Conservation (phyloP, 2,888 invertebrate genomes). For the Ellobium chinense region DNA sequence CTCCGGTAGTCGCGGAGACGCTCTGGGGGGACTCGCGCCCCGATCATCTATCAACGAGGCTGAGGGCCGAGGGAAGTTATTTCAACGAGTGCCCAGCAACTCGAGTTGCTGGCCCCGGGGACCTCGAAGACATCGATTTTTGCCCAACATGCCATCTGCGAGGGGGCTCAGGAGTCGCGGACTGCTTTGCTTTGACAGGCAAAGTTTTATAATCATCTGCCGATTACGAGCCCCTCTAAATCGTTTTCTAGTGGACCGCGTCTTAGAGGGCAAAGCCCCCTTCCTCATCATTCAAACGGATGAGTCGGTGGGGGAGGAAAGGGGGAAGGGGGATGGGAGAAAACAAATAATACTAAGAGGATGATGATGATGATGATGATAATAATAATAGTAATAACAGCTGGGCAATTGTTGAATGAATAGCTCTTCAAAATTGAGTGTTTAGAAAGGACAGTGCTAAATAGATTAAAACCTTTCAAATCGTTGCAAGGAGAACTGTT, state of each 20-base stretch:
- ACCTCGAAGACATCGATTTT: conserved; percentile 35
- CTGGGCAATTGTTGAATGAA: too few relatives aligned
- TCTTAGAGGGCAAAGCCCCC: not conserved
- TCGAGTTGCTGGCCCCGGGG: conserved; percentile 34
- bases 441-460: too few relatives aligned
- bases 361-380: too few relatives aligned
- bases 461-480: too few relatives aligned
- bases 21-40: conserved; percentile 5
- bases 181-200: conserved; percentile 42
- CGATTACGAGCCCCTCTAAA: conserved; percentile 39
- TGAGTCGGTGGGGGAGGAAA: not conserved
- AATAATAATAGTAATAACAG: too few relatives aligned
- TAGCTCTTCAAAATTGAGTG: too few relatives aligned
- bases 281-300: not conserved
- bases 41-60: conserved; percentile 28
- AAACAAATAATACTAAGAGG: not conserved
- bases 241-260: conserved; percentile 26
- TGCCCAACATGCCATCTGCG: conserved; percentile 13
- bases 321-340: not conserved
- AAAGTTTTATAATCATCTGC: conserved; percentile 48
- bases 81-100: conserved; percentile 25
- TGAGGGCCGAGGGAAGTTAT: conserved; percentile 25
- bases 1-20: not conserved
- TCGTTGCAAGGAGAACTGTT: too few relatives aligned
- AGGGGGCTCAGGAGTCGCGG: conserved; percentile 12